phyloP scores from a whole-genome alignment of 1,140 invertebrate species.

The Drosophila eugracilis region DNA sequence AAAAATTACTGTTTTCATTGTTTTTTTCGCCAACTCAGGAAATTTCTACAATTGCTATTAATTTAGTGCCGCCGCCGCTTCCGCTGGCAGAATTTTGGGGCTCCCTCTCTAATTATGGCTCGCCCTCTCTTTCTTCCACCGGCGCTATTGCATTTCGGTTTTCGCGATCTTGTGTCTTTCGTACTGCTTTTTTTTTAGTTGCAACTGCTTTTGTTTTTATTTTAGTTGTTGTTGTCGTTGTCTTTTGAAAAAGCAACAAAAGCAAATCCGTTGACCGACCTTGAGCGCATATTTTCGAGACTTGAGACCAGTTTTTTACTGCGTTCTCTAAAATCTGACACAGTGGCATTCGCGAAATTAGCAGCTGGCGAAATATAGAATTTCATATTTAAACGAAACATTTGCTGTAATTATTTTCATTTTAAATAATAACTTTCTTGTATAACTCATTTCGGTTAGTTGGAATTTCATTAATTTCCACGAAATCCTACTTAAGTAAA shows the following conservation, averaged over 20 bases:
- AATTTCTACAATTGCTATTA: constrained; percentile 79
- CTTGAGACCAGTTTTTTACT: constrained; percentile 65
- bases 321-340: constrained; percentile 53
- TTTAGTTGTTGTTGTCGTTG: constrained; percentile 19
- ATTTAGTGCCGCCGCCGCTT: constrained; percentile 67
- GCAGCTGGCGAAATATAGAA: neutral
- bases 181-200: constrained; percentile 16
- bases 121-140: constrained; percentile 7
- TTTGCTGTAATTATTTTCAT: too few species aligned
- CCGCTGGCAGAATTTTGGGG: constrained; percentile 52
- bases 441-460: too few species aligned
- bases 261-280: constrained; percentile 82
- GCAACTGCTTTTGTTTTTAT: constrained; percentile 33
- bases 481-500: too few species aligned
- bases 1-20: constrained; percentile 50
- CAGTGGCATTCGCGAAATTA: constrained; percentile 11
- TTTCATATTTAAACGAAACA: neutral
- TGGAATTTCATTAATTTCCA: too few species aligned
- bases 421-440: too few species aligned
- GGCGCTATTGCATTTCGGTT: constrained; percentile 53
- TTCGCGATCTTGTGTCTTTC: constrained; percentile 43
- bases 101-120: constrained; percentile 24
- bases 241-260: constrained; percentile 53
- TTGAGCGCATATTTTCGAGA: constrained; percentile 74
- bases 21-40: constrained; percentile 78